A percentile compares a stretch with the other conserved stretches of the same genome.
These are phyloP conservation scores for Podarcis siculus DNA, from an alignment of 2,797 vertebrate species.

Conservation along the genomic window DNA sequence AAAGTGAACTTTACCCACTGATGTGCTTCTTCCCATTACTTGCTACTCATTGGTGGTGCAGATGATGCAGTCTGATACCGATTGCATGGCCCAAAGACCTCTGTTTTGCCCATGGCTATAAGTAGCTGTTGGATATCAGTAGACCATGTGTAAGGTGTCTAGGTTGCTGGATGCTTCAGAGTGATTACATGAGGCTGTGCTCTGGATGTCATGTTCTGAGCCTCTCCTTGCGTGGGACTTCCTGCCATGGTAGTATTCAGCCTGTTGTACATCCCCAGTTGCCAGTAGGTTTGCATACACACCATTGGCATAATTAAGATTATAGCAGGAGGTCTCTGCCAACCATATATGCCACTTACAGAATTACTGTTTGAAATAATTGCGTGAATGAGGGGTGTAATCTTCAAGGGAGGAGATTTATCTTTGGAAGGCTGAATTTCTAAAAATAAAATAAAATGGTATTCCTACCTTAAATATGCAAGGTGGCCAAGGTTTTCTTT, in stretches of 20 bases:
- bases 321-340: background rate
- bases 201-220: too few species aligned
- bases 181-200: background rate
- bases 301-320: background rate
- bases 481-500: too few species aligned
- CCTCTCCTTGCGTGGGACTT: too few species aligned
- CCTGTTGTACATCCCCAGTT: background rate
- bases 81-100: background rate
- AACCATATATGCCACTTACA: background rate
- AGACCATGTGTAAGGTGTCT: background rate
- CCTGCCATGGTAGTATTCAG: too few species aligned
- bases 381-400: too few species aligned
- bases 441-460: too few species aligned
- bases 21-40: background rate
- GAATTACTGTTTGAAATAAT: background rate
- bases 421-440: too few species aligned
- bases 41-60: background rate
- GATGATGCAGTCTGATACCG: background rate
- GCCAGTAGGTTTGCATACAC: background rate
- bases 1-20: background rate
- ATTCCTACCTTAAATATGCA: too few species aligned
- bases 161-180: background rate
- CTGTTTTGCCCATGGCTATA: background rate
- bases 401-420: too few species aligned
- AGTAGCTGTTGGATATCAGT: background rate